These are phyloP conservation scores for Onchidella celtica DNA, from an alignment of 2,888 invertebrate species.

Conservation along the genomic window DNA sequence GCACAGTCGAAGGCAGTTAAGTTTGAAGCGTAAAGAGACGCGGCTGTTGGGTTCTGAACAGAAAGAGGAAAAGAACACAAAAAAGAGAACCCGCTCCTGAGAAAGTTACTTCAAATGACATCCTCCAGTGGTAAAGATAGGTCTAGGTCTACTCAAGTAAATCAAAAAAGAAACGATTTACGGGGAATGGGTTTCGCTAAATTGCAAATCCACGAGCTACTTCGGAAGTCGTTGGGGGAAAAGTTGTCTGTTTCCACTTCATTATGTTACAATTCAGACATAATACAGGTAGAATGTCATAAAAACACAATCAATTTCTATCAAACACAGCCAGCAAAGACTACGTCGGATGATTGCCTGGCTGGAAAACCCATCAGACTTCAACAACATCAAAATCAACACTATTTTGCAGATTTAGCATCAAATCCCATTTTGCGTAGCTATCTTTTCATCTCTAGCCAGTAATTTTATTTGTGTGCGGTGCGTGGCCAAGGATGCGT, in stretches of 20 bases:
- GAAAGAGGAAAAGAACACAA: background rate
- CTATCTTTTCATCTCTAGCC: slow-evolving; percentile 6
- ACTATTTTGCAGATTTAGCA: slow-evolving; percentile 7
- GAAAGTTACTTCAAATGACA: background rate
- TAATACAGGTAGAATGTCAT: slow-evolving; percentile 6
- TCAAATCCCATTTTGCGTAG: background rate
- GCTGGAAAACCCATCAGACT: slow-evolving; percentile 1
- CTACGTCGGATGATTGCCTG: background rate
- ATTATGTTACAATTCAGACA: background rate
- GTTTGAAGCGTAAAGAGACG: background rate
- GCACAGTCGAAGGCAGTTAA: background rate
- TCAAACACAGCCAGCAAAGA: slow-evolving; percentile 9
- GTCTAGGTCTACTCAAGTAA: background rate
- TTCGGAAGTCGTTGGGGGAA: background rate
- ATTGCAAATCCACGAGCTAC: background rate
- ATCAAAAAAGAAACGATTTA: background rate
- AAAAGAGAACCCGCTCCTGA: background rate
- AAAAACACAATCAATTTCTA: slow-evolving; percentile 13
- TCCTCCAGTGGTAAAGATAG: no score
- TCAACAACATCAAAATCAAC: slow-evolving; percentile 14
- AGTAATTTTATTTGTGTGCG: slow-evolving; percentile 8
- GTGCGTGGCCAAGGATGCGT: background rate
- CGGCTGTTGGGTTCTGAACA: no score
- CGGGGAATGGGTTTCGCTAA: background rate
- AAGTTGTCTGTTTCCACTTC: background rate